phyloP scores from a whole-genome alignment of 2,888 invertebrate species.

The Oxyscelio sp. region DNA sequence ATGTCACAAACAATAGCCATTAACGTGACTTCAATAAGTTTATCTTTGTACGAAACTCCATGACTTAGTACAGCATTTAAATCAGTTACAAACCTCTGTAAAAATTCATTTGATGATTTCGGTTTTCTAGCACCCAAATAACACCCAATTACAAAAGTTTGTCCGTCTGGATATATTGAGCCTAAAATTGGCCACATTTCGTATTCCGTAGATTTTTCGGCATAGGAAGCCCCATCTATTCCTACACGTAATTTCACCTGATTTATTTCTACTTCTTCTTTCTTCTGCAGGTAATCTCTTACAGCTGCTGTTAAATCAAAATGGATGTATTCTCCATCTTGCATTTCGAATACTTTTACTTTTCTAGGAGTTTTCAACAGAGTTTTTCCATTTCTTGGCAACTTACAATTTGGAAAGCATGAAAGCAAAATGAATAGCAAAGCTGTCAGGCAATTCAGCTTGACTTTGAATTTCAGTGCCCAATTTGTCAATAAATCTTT shows the following conservation, averaged over 20 bases:
- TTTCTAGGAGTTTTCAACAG: neutral
- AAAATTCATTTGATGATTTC: conserved; percentile 9
- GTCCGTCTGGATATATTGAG: conserved; percentile 3
- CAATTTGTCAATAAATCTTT: neutral
- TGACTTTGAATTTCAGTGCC: neutral
- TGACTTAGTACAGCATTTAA: neutral
- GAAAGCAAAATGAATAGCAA: neutral
- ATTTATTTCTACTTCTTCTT: neutral
- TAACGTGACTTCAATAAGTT: neutral
- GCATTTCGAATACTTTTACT: neutral
- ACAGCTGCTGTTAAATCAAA: neutral
- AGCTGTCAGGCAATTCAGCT: neutral
- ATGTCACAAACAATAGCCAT: neutral
- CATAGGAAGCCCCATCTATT: conserved; percentile 31
- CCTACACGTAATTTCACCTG: neutral
- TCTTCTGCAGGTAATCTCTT: neutral
- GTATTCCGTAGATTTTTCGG: conserved; percentile 5
- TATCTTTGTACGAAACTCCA: neutral
- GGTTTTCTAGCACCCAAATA: conserved; percentile 49
- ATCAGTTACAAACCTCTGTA: neutral
- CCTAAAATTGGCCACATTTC: conserved; percentile 51
- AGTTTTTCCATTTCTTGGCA: neutral
- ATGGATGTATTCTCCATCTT: neutral
- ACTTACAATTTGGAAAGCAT: neutral
- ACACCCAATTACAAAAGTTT: conserved; percentile 18